Conservation (phyloP, 1,140 invertebrate genomes). For the Cotesia chilonis region DNA sequence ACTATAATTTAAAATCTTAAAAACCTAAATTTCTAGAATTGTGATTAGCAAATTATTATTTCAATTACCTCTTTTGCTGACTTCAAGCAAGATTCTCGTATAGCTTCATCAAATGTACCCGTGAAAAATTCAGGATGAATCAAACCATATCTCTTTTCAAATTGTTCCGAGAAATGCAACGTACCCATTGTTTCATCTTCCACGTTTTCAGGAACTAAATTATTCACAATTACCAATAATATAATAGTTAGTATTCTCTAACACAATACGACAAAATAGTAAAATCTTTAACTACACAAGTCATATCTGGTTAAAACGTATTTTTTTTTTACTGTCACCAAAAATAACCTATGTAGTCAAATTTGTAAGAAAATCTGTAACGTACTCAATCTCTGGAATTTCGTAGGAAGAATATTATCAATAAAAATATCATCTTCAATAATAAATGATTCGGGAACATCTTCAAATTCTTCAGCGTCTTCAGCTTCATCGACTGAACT, state of each 20-base stretch:
- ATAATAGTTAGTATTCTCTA: neutral
- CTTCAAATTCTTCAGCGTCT: constrained; percentile 88
- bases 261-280: too few species aligned
- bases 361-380: constrained; percentile 37
- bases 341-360: neutral
- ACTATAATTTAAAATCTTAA: too few species aligned
- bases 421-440: constrained; percentile 88
- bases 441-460: constrained; percentile 79
- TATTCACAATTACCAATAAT: constrained; percentile 42
- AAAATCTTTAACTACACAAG: too few species aligned
- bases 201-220: constrained; percentile 84
- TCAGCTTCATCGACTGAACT: constrained; percentile 86
- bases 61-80: constrained; percentile 84
- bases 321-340: too few species aligned
- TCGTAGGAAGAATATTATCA: constrained; percentile 74
- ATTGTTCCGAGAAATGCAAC: constrained; percentile 86
- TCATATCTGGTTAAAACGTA: too few species aligned
- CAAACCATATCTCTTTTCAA: constrained; percentile 80
- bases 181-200: constrained; percentile 87
- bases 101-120: constrained; percentile 87
- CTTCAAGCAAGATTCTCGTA: constrained; percentile 85
- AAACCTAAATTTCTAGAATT: too few species aligned
- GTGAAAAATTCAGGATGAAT: constrained; percentile 89
- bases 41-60: neutral
- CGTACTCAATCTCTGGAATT: constrained; percentile 83